Base-by-base conservation (phyloP, 1,140 invertebrate species). In the Ruditapes philippinarum region DNA sequence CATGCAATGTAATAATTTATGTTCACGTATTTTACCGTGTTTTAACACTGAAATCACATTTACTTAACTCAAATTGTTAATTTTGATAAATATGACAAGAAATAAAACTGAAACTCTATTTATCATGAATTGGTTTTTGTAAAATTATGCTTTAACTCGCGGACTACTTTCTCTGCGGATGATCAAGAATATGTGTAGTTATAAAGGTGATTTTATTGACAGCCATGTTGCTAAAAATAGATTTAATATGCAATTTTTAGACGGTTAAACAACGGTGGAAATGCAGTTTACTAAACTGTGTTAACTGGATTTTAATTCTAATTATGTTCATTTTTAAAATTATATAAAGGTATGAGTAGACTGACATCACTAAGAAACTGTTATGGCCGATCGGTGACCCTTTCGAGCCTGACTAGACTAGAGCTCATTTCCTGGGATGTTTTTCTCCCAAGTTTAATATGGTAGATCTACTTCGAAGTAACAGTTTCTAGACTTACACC, bases 1-100 rank as follows among this genome's bases (percentile, higher is more conserved):
- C 84, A 25, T 76, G 83, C 79, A 38, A 54, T 65, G 79, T 81
- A 62, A 81, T 62, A 81, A 81, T 81, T 65, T 81, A 81, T 81
- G 60, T 51, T 33, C 51, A 54, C 7, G 19, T 19, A 4, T 60
- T 65, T 38, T 54, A 17, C 22, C 65, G n/a, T 57, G 31, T 57
- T 57, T 51, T 22, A 40, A 12, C 31, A 73, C 9, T 36, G 12
- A 38, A 40, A 28, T 12, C 42, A 49, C 4, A 40, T 49, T 33
- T 14, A 12, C 14, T 25, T 0, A 2, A 40, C 25, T 49, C 17
- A 25, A 11, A 28, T 42, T 1, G 1, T 54, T 78, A 28, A 33
- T 78, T 78, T 49, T 78, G 9, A 33, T 28, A 49, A 45, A 45
- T 45, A 45, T 14, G 5, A 45, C 42, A 45, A 45, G 5, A 45